Conservation (phyloP, 2,797 vertebrate species). For the Brachyrhaphis roseni region DNA sequence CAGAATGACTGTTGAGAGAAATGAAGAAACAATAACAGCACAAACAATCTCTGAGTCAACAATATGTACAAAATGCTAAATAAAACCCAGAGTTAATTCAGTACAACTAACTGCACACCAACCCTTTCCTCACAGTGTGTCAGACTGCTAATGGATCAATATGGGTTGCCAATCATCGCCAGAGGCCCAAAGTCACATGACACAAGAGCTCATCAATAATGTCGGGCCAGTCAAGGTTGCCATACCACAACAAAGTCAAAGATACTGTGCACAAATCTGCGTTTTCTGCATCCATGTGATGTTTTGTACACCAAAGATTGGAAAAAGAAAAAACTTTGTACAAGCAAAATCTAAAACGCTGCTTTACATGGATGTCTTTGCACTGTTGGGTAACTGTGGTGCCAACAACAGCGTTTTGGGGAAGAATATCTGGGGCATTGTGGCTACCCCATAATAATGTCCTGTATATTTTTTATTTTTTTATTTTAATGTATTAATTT, state of each 20-base stretch:
- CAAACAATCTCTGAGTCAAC: background rate
- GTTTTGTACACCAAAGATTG: background rate
- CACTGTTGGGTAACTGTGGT: background rate
- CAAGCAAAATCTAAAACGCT: background rate
- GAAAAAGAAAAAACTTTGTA: background rate
- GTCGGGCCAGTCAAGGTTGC: conserved; percentile 63
- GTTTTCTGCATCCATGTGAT: background rate
- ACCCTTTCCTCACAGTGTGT: conserved; percentile 18
- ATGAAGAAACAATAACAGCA: background rate
- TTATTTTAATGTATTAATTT: background rate
- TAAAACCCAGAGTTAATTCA: background rate
- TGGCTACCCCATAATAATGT: background rate
- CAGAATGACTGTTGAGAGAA: background rate
- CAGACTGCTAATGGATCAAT: conserved; percentile 58
- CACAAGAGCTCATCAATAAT: conserved; percentile 52
- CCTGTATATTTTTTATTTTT: background rate
- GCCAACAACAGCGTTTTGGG: background rate
- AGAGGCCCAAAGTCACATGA: conserved; percentile 61
- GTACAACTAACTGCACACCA: conserved; percentile 19
- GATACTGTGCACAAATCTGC: background rate
- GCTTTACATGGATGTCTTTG: background rate
- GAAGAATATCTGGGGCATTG: background rate
- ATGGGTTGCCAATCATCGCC: conserved; percentile 59
- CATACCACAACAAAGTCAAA: conserved; percentile 46
- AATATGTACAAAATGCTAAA: conserved; percentile 5